Evolutionary conservation across 2,113 vertebrate species (phyloP).

Genomic region (Salvator merianae): DNA sequence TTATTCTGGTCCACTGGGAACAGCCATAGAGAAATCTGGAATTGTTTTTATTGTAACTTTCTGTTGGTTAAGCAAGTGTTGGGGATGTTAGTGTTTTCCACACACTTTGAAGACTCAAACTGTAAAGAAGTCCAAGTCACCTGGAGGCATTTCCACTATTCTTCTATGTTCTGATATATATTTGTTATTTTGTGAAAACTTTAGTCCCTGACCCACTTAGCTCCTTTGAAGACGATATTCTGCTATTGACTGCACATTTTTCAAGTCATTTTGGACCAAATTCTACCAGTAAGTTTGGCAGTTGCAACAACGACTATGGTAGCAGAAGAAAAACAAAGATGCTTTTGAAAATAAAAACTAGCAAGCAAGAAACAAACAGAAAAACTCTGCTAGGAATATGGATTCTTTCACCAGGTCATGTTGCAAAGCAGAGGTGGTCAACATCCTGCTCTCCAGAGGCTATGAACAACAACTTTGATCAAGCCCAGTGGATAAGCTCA

Average conservation of each 20-base stretch:
- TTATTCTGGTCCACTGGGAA: no score
- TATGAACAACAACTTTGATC: no score
- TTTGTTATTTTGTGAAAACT: background rate
- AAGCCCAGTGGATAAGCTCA: no score
- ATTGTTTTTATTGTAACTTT: background rate
- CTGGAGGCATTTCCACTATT: background rate
- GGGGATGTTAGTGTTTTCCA: background rate
- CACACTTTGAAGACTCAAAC: background rate
- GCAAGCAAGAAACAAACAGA: no score
- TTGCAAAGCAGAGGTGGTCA: background rate
- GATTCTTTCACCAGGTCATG: slow-evolving; percentile 20
- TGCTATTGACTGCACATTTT: background rate
- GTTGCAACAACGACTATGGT: no score
- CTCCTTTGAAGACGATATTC: background rate
- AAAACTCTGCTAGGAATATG: slow-evolving; percentile 7
- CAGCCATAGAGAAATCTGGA: no score
- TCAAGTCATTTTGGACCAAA: background rate
- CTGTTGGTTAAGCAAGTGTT: background rate
- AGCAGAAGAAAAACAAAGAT: no score
- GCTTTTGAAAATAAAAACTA: no score
- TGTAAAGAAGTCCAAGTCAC: background rate
- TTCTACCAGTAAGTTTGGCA: background rate
- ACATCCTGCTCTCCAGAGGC: no score
- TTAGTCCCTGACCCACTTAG: background rate
- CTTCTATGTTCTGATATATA: background rate